These are phyloP conservation scores for Neogobius melanostomus DNA, from an alignment of 2,113 vertebrate species.

Conservation along the genomic window DNA sequence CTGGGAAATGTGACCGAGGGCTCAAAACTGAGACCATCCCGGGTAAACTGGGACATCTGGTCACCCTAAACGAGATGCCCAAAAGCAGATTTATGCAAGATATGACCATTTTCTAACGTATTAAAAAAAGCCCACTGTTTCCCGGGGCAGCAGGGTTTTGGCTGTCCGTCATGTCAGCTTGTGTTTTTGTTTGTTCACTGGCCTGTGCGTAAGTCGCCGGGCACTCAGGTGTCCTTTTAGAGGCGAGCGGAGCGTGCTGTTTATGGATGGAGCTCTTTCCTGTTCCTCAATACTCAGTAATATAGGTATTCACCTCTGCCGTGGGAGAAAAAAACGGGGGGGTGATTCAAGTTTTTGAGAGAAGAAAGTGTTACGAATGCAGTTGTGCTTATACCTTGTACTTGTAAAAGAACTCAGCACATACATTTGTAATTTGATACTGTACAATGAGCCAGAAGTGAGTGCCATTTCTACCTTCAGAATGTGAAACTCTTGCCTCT, in stretches of 20 bases:
- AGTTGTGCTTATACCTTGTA: no score
- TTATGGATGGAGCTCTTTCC: neutral
- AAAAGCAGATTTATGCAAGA: no score
- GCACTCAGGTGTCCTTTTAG: slow-evolving; percentile 57
- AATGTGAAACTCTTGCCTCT: no score
- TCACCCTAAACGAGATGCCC: no score
- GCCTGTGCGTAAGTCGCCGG: slow-evolving; percentile 32
- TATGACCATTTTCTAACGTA: neutral
- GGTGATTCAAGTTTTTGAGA: no score
- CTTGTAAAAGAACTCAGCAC: no score
- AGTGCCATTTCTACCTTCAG: no score
- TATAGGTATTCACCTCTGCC: slow-evolving; percentile 19
- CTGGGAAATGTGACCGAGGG: no score
- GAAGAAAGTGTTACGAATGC: no score
- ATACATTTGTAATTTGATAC: slow-evolving; percentile 44
- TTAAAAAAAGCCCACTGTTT: neutral
- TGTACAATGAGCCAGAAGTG: neutral
- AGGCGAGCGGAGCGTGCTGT: slow-evolving; percentile 26
- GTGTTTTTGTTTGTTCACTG: slow-evolving; percentile 39
- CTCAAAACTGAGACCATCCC: no score
- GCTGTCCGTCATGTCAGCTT: slow-evolving; percentile 9
- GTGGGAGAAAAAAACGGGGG: slow-evolving; percentile 1
- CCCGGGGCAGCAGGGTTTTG: neutral
- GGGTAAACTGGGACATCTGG: no score
- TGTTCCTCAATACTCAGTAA: slow-evolving; percentile 17